These are phyloP conservation scores for Scotopteryx bipunctaria DNA, from an alignment of 2,888 invertebrate species.

Conservation along the genomic window DNA sequence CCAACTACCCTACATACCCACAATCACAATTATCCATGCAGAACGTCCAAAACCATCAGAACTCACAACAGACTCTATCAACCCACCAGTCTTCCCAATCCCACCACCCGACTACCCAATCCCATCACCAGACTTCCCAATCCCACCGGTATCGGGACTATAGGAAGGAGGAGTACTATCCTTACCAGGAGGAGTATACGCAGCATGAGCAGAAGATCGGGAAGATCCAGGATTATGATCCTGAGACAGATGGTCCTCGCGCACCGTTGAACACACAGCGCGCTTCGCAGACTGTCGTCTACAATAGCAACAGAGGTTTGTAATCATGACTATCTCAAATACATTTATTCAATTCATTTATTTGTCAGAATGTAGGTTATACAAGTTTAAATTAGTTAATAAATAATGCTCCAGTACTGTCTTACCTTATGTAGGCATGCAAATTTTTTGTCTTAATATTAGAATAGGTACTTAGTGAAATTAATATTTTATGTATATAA, in stretches of 20 bases:
- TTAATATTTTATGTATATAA: too few species aligned
- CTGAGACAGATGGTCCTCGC: conserved; percentile 87
- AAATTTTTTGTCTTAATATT: too few species aligned
- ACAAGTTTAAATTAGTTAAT: too few species aligned
- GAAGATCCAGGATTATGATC: conserved; percentile 92
- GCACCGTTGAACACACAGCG: conserved; percentile 88
- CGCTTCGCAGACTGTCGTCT: conserved; percentile 92
- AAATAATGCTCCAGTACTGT: too few species aligned
- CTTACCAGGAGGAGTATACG: conserved; percentile 50
- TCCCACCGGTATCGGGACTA: conserved; percentile 37
- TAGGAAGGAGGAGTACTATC: conserved; percentile 47
- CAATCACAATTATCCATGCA: conserved; percentile 11
- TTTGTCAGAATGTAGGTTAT: too few species aligned
- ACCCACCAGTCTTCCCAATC: neutral
- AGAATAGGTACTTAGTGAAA: too few species aligned
- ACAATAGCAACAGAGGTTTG: conserved; percentile 84
- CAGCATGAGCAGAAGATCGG: conserved; percentile 82
- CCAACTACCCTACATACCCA: conserved; percentile 36
- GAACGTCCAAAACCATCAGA: conserved; percentile 23
- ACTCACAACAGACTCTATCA: conserved; percentile 3
- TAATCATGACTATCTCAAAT: too few species aligned
- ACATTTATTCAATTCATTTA: too few species aligned
- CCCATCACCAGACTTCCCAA: conserved; percentile 40
- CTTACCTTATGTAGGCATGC: too few species aligned
- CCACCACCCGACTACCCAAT: neutral